Conservation (phyloP, 2,797 vertebrate genomes). For the Melanotaenia nigrans region DNA sequence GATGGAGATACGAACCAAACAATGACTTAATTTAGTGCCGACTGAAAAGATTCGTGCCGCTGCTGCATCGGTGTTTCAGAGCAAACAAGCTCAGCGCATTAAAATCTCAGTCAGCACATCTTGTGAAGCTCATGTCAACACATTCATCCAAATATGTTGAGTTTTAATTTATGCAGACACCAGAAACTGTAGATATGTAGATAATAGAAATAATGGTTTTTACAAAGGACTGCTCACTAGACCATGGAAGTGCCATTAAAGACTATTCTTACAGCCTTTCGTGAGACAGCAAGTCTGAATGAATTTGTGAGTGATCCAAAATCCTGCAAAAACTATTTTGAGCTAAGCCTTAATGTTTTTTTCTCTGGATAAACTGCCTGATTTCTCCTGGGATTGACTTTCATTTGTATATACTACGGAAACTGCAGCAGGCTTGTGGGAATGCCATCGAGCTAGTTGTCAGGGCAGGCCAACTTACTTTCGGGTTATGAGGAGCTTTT, state of each 20-base stretch:
- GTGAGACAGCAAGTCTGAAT: constrained; percentile 71
- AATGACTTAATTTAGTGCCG: constrained; percentile 33
- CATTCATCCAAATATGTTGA: constrained; percentile 53
- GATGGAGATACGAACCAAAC: constrained; percentile 54
- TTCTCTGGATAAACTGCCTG: constrained; percentile 65
- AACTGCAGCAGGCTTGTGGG: constrained; percentile 43
- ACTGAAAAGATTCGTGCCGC: constrained; percentile 33
- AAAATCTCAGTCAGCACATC: constrained; percentile 16
- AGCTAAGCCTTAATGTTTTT: constrained; percentile 71
- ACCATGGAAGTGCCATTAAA: constrained; percentile 80
- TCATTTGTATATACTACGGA: constrained; percentile 60
- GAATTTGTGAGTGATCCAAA: constrained; percentile 61
- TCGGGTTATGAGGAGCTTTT: constrained; percentile 29
- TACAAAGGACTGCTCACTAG: constrained; percentile 68
- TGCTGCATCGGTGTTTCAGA: constrained; percentile 21
- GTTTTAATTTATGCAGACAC: constrained; percentile 68
- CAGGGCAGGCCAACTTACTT: constrained; percentile 21
- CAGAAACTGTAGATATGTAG: constrained; percentile 76
- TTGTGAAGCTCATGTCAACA: constrained; percentile 41
- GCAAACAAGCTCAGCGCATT: constrained; percentile 10
- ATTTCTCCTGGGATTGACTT: constrained; percentile 55
- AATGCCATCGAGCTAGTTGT: constrained; percentile 26
- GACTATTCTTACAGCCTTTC: constrained; percentile 72
- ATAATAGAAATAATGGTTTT: constrained; percentile 68
- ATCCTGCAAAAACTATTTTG: constrained; percentile 66